Evolutionary conservation across 1,140 invertebrate species (phyloP).

Genomic region (Caenorhabditis latens): DNA sequence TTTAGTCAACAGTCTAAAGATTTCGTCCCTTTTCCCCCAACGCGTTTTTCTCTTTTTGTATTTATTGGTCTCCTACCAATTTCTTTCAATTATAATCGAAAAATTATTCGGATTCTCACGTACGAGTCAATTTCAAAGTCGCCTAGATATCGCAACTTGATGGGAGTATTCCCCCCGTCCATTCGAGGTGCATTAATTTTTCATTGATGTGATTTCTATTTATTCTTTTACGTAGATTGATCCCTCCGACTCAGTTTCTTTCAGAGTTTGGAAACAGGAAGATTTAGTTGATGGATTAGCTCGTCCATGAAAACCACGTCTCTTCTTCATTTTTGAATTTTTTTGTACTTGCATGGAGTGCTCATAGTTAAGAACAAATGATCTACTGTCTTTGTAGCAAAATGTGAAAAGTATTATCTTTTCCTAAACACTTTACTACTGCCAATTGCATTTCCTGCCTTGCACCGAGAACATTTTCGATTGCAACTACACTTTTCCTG

Average conservation of each 20-base stretch:
- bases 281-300: background rate
- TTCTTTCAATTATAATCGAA: background rate
- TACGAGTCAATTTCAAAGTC: background rate
- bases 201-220: conserved; percentile 1
- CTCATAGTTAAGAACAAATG: too few relatives aligned
- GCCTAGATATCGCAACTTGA: background rate
- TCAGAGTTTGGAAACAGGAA: background rate
- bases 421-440: too few relatives aligned
- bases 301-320: too few relatives aligned
- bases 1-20: background rate
- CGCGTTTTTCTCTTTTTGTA: background rate
- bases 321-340: background rate
- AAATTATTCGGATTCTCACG: background rate
- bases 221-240: background rate
- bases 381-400: too few relatives aligned
- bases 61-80: background rate
- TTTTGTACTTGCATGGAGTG: too few relatives aligned
- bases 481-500: background rate
- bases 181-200: background rate
- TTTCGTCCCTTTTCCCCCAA: background rate
- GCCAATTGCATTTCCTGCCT: background rate
- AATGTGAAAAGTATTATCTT: too few relatives aligned
- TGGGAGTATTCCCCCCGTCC: background rate
- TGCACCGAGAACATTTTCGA: background rate
- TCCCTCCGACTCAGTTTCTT: background rate